Evolutionary conservation across 1,140 invertebrate species (phyloP).

Genomic region (Solenopsis fugax): DNA sequence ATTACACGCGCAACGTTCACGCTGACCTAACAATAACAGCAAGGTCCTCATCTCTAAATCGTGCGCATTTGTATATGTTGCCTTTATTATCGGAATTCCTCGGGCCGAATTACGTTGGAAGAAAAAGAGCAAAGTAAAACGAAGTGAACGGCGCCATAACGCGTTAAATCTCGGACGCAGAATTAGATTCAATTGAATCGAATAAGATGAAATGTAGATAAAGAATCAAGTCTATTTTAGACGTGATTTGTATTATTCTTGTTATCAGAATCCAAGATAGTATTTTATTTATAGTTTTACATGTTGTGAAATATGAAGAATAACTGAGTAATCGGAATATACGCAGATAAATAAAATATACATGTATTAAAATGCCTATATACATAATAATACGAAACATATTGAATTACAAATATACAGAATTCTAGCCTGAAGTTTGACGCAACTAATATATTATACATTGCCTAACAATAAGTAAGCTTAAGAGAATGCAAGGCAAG

Average conservation of each 20-base stretch:
- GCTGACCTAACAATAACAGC: slow-evolving; percentile 38
- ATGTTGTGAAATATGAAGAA: neutral
- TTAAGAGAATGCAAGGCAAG: neutral
- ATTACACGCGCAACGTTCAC: neutral
- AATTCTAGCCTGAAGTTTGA: neutral
- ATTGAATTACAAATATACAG: neutral
- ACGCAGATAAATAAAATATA: neutral
- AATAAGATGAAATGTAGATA: neutral
- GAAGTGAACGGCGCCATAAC: neutral
- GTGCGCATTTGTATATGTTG: neutral
- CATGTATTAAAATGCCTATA: no score
- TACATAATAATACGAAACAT: neutral
- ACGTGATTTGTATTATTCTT: neutral
- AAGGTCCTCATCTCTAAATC: slow-evolving; percentile 16
- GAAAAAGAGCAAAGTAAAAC: neutral
- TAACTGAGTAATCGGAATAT: neutral
- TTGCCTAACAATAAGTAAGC: neutral
- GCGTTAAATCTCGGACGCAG: neutral
- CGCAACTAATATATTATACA: no score
- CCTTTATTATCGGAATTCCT: neutral
- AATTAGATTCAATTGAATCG: slow-evolving; percentile 8
- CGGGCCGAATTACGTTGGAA: neutral
- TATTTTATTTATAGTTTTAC: slow-evolving; percentile 4
- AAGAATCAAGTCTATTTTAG: neutral
- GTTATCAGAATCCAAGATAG: neutral